Base-by-base conservation (phyloP, 2,113 vertebrate species). In the Elephantulus edwardii region DNA sequence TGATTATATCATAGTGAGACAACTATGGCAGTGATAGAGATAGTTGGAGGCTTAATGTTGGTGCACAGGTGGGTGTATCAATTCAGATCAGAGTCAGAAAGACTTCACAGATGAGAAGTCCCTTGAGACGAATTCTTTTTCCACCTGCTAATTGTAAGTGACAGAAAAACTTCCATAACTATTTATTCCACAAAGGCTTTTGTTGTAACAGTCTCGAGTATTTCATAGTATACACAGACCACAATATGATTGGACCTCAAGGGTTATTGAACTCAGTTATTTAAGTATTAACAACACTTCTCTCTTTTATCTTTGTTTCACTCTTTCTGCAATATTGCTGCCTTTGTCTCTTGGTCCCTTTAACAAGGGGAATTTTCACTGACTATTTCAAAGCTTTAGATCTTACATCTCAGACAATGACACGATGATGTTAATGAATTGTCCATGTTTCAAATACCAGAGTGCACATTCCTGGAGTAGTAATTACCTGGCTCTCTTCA, bases 21-120 rank as follows among this genome's bases (percentile, higher is more conserved):
- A 12, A n/a, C n/a, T 19, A 17, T 22, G n/a, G 24, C 16, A 30
- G 1, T 6, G 4, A 1, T 0, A 16, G 26, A 24, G 35, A 22
- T 2, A 38, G 4, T 9, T 22, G 3, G 12, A 19, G 26, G 8
- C 33, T 64, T 44, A 60, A 48, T 48, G 13, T 46, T 48, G 30
- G 22, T 24, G 19, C 35, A 0, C 11, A 74, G 28, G 0, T 28
- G 0, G 14, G 3, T 44, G 35, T 35, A 11, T 71, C 64, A n/a
- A 26, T 42, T 56, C 40, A 48, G 38, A 48, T 35, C 88, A 24
- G 42, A 54, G 3, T 38, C 33, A 66, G 40, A 54, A 19, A 33
- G 3, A 3, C 7, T 74, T 66, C 19, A 30, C 81, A 79, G 44
- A 74, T 70, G 40, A 62, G 30, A 28, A 66, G 26, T 38, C 30